Conservation (phyloP, 2,113 vertebrate species). For the Euleptes europaea region DNA sequence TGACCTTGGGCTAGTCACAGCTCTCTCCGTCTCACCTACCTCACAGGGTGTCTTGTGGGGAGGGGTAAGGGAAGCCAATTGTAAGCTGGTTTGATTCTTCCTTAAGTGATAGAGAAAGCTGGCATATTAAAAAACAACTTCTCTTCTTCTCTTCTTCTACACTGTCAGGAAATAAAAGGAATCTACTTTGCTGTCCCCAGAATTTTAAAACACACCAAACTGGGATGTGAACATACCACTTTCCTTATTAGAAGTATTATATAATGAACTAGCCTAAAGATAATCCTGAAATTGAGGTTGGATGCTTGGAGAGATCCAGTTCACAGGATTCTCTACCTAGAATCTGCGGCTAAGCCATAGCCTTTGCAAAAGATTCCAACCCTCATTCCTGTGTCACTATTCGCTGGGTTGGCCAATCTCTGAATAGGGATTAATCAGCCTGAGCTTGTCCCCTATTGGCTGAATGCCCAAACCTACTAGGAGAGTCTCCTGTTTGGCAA, state of each 20-base stretch:
- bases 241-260: neutral
- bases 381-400: neutral
- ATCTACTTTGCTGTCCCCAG: neutral
- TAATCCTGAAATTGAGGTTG: neutral
- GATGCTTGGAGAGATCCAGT: neutral
- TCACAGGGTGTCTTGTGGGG: too few relatives aligned
- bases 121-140: too few relatives aligned
- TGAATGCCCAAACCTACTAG: neutral
- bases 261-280: neutral
- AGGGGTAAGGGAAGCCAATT: too few relatives aligned
- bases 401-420: neutral
- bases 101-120: too few relatives aligned
- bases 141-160: too few relatives aligned
- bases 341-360: too few relatives aligned
- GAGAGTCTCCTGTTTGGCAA: neutral
- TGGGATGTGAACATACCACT: neutral
- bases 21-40: too few relatives aligned
- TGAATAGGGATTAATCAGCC: neutral
- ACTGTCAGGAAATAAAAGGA: neutral
- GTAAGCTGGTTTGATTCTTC: too few relatives aligned
- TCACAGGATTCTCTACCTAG: neutral
- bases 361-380: neutral
- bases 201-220: neutral
- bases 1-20: too few relatives aligned
- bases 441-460: neutral